Evolutionary conservation across 2,113 vertebrate genomes (phyloP).

Genomic region (Rhodinocichla rosea): DNA sequence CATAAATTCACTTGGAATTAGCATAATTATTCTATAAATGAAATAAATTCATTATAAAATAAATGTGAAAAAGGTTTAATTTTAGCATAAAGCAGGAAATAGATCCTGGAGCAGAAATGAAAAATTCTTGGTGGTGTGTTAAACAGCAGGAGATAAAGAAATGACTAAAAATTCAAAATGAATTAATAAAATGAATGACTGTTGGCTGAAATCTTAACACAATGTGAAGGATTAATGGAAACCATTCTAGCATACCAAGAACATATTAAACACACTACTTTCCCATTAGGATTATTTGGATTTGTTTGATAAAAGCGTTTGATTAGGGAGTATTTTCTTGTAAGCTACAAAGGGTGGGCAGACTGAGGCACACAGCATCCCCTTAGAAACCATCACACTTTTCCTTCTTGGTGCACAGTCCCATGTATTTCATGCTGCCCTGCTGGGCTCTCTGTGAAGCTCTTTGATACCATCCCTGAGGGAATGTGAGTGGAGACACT

Average conservation of each 20-base stretch:
- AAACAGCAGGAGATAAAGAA: neutral
- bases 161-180: neutral
- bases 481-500: fast-evolving
- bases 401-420: neutral
- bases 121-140: neutral
- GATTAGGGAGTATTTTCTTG: neutral
- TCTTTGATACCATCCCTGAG: neutral
- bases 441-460: neutral
- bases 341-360: neutral
- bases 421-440: neutral
- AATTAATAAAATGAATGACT: neutral
- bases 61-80: neutral
- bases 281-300: neutral
- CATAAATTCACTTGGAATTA: constrained; percentile 16
- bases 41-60: constrained; percentile 11
- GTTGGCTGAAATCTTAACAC: neutral
- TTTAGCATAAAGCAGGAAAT: neutral
- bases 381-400: neutral
- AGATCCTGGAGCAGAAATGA: neutral
- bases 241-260: neutral
- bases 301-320: neutral
- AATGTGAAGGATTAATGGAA: neutral
- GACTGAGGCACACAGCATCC: fast-evolving
- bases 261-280: neutral
- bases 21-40: constrained; percentile 20